phyloP scores from a whole-genome alignment of 2,113 vertebrate genomes.

The Siniperca chuatsi region DNA sequence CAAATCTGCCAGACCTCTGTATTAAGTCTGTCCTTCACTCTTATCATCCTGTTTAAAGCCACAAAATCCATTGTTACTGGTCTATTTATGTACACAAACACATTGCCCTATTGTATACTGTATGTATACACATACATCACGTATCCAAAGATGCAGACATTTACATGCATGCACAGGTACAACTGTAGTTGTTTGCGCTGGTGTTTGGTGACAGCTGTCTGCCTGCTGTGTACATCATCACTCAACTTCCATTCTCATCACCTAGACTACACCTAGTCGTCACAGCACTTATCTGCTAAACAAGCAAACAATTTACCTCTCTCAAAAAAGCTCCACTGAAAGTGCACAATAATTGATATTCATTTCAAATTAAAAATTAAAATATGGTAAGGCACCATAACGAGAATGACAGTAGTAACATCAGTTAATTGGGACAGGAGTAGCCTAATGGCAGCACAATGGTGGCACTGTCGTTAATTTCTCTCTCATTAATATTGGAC shows the following conservation, averaged over 20 bases:
- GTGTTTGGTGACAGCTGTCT: constrained; percentile 35
- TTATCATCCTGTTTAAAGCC: neutral
- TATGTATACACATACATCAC: neutral
- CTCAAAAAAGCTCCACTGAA: constrained; percentile 19
- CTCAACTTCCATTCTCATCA: constrained; percentile 27
- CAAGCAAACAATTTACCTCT: constrained; percentile 24
- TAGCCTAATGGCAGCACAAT: constrained; percentile 60
- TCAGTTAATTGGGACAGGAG: constrained; percentile 73
- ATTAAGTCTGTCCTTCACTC: neutral
- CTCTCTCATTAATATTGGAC: constrained; percentile 69
- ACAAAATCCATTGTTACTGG: neutral
- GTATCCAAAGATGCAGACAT: constrained; percentile 2
- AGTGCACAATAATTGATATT: constrained; percentile 29
- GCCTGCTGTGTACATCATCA: neutral
- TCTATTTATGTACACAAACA: neutral
- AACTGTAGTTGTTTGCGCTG: constrained; percentile 17
- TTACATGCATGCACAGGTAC: neutral
- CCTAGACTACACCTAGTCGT: neutral
- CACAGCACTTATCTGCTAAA: constrained; percentile 19
- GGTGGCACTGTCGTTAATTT: constrained; percentile 59
- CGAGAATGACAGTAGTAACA: constrained; percentile 51
- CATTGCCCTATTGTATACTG: neutral
- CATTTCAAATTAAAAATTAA: constrained; percentile 22
- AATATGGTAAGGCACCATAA: constrained; percentile 28
- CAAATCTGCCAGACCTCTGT: neutral